Evolutionary conservation across 1,140 invertebrate species (phyloP).

Genomic region (Agrilus planipennis): DNA sequence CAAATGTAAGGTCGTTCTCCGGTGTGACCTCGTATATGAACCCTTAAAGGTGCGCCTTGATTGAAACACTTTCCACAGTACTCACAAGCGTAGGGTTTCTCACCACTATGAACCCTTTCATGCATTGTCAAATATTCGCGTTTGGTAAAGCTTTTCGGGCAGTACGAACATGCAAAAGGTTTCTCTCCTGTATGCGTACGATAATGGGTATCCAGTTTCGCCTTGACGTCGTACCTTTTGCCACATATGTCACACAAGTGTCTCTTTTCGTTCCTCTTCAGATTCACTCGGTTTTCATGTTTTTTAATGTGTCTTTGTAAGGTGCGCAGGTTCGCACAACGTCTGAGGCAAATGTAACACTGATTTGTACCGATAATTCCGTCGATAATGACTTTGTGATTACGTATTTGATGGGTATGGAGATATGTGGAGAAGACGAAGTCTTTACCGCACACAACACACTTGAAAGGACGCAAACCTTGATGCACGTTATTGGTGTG

Average conservation of each 20-base stretch:
- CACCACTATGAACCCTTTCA: constrained; percentile 42
- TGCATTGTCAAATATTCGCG: constrained; percentile 44
- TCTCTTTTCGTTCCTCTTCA: constrained; percentile 21
- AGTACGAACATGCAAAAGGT: constrained; percentile 39
- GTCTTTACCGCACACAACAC: constrained; percentile 47
- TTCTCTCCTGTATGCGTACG: constrained; percentile 42
- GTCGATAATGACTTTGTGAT: constrained; percentile 31
- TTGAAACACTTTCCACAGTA: constrained; percentile 41
- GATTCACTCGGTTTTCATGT: constrained; percentile 33
- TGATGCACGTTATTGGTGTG: constrained; percentile 54
- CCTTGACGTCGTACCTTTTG: constrained; percentile 44
- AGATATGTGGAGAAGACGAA: constrained; percentile 44
- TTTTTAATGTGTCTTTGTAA: constrained; percentile 39
- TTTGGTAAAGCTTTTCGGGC: constrained; percentile 39
- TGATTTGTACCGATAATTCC: constrained; percentile 22
- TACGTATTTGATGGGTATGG: constrained; percentile 30
- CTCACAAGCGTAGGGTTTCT: constrained; percentile 40
- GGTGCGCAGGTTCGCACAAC: constrained; percentile 34
- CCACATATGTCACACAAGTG: constrained; percentile 42
- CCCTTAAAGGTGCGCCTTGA: constrained; percentile 32
- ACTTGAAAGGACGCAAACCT: constrained; percentile 52
- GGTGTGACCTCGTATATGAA: constrained; percentile 35
- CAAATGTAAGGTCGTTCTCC: constrained; percentile 28
- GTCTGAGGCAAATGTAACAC: constrained; percentile 33
- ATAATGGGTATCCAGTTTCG: constrained; percentile 46